Evolutionary conservation across 2,888 invertebrate genomes (phyloP), one percentile per base, ranked within the genome.

Genomic region (Venusia cambrica): DNA sequence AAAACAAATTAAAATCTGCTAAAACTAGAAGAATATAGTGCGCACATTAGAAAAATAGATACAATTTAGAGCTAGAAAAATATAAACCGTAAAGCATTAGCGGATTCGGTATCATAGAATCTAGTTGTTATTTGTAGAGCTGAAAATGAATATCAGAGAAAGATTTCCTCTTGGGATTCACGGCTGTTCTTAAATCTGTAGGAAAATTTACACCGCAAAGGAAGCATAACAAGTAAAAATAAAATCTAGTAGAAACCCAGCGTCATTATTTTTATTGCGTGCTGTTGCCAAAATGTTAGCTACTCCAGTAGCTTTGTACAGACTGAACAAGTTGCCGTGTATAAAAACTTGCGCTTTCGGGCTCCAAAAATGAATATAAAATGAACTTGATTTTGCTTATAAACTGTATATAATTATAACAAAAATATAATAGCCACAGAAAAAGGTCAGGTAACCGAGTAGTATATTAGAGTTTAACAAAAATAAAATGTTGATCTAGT

Each of bases 1-100:
- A 15, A 22, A 11, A 31, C 2, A 11, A 11, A 7, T 4, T 15
- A 20, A 33, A 25, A 20, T 14, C n/a, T 11, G 19, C 17, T 38
- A 8, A 29, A 6, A 20, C 5, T 30, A 37, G 20, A 37, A 9
- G 19, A 18, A 28, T 20, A 26, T 36, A 36, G 29, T 25, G n/a
- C 6, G 38, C 38, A 38, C 31, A 21, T 29, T 36, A 30, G 22
- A 20, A 28, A 22, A 27, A 27, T 31, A 37, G 10, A 16, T 10
- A 18, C 10, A 14, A 3, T 12, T 26, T 27, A 26, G 21, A 28
- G 14, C 18, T 31, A 31, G 22, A 27, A 12, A 7, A 22, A 16
- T 17, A 11, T 22, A 10, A 22, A 22, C 7, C 14, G 7, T 8
- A 13, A 7, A 20, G 15, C 9, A 16, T 33, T 25, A 30, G 24